phyloP scores from a whole-genome alignment of 2,797 vertebrate genomes.

The Hirundo rustica region DNA sequence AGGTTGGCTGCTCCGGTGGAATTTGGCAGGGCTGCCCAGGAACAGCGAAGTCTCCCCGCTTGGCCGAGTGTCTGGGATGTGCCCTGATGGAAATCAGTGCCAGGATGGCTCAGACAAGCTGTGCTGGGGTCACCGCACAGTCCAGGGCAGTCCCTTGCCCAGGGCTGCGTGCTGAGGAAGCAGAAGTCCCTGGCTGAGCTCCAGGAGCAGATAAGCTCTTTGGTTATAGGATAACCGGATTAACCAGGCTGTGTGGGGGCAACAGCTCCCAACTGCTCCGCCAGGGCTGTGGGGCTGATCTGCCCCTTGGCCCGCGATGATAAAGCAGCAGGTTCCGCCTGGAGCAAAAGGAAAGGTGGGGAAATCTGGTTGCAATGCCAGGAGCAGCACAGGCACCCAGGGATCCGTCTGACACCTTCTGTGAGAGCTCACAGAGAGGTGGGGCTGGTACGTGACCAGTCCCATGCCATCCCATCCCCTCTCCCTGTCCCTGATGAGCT shows the following conservation, averaged over 20 bases:
- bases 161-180: conserved; percentile 32
- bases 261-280: neutral
- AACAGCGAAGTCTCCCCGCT: neutral
- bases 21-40: neutral
- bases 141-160: neutral
- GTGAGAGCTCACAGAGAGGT: neutral
- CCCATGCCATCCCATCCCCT: neutral
- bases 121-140: conserved; percentile 40
- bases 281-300: neutral
- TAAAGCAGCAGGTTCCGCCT: neutral
- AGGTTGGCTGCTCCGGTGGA: neutral
- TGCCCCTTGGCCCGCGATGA: neutral
- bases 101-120: neutral
- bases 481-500: neutral
- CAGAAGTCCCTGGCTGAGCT: conserved; percentile 12
- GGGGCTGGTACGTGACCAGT: neutral
- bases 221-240: conserved; percentile 55
- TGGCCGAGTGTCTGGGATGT: neutral
- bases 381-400: neutral
- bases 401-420: accelerated
- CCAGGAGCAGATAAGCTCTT: conserved; percentile 45
- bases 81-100: neutral
- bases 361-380: neutral
- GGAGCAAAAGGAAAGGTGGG: neutral
- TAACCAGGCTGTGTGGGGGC: conserved; percentile 29